Evolutionary conservation across 2,113 vertebrate species (phyloP), one percentile per base, ranked within the genome.

Genomic region (Noturus placidus): DNA sequence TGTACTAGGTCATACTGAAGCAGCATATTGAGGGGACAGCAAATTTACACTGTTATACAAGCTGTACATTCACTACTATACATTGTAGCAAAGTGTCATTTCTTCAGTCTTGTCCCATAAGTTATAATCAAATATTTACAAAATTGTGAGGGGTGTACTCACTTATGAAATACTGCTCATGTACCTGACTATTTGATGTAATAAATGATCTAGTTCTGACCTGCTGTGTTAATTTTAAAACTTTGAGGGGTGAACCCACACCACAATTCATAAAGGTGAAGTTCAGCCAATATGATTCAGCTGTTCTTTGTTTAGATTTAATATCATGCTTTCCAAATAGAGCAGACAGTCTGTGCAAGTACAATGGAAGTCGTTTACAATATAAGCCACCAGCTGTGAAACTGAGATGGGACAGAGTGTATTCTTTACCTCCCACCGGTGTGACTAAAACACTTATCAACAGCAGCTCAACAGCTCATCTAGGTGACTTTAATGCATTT

Each of bases 371-470:
- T 14, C 4, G 17, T 59, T 38, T 76, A 76, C 84, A 85, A 76
- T 35, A 38, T n/a, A n/a, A 76, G 8, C 11, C 83, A 17, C 52
- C 70, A 84, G 83, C 84, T 76, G 84, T 20, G 70, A 76, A 54
- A 59, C 52, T 76, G 54, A 25, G 84, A 85, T 70, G n/a, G 27
- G 65, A 33, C 65, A 56, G 46, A 69, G n/a, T 83, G n/a, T 70
- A 84, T 84, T 84, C 42, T 84, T 84, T 69, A 76, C 54, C 69
- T 20, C 84, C 84, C 14, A 42, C 84, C 22, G 61, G 54, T 76
- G 52, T 85, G 56, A 61, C 84, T 85, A 46, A 85, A 76, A 42
- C 54, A 85, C 33, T 85, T 70, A 85, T 85, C 69, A 59, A 35
- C 54, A 76, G 54, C 25, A 76, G 8, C 54, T 76, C 70, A 85